Conservation (phyloP, 2,888 invertebrate genomes). For the Meliscaeva auricollis region DNA sequence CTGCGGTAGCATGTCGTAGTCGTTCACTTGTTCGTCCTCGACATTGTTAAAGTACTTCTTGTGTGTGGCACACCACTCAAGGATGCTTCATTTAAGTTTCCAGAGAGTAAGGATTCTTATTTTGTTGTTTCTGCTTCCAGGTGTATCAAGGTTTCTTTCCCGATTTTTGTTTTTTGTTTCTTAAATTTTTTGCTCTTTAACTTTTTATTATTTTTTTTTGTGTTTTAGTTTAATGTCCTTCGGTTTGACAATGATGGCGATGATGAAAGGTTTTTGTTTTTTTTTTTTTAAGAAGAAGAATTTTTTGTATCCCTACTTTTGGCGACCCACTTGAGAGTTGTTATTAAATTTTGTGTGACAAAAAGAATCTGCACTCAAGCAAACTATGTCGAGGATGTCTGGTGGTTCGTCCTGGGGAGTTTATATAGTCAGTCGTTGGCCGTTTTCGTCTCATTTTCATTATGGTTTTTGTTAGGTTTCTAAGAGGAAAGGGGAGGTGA, state of each 20-base stretch:
- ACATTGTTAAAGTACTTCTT: constrained; percentile 66
- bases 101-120: constrained; percentile 38
- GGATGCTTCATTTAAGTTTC: constrained; percentile 73
- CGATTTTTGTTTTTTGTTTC: not conserved
- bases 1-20: constrained; percentile 28
- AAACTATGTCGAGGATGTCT: constrained; percentile 53
- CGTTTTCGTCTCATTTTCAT: constrained; percentile 9
- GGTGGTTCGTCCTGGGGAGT: constrained; percentile 19
- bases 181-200: too few species aligned
- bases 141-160: constrained; percentile 43
- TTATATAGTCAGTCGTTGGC: not conserved
- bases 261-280: constrained; percentile 52
- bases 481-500: not conserved
- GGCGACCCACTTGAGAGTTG: constrained; percentile 48
- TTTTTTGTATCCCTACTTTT: constrained; percentile 20
- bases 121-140: constrained; percentile 39
- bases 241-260: constrained; percentile 58
- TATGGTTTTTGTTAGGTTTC: not conserved
- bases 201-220: not conserved
- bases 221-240: constrained; percentile 28
- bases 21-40: constrained; percentile 37
- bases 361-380: constrained; percentile 47
- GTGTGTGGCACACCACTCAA: constrained; percentile 66
- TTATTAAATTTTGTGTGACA: constrained; percentile 61
- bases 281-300: constrained; percentile 17